Conservation (phyloP, 2,113 vertebrate genomes). For the Austrofundulus limnaeus region DNA sequence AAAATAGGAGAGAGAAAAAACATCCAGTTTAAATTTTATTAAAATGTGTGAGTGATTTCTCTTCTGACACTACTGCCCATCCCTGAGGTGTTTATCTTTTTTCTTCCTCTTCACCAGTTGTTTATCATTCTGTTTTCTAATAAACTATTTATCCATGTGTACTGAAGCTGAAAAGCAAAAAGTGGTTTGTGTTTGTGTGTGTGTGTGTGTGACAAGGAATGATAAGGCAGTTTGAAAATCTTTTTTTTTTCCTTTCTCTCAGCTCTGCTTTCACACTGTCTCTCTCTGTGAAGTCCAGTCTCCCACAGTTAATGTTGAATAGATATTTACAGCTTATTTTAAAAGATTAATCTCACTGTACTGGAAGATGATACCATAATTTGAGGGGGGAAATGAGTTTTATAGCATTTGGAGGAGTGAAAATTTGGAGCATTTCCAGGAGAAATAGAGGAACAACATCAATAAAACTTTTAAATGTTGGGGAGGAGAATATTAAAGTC, state of each 20-base stretch:
- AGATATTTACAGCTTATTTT: conserved; percentile 30
- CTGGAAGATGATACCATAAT: too few species aligned
- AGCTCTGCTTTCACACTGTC: neutral
- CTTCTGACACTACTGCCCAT: neutral
- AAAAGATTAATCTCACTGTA: conserved; percentile 3
- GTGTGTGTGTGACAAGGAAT: conserved; percentile 19
- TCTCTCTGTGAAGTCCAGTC: conserved; percentile 25
- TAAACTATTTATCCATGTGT: conserved; percentile 13
- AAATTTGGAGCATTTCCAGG: too few species aligned
- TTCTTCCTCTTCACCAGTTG: neutral
- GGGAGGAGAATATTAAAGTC: too few species aligned
- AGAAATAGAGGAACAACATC: too few species aligned
- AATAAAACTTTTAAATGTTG: too few species aligned
- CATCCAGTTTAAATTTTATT: neutral
- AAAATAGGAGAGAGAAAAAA: neutral
- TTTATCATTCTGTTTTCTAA: conserved; percentile 9
- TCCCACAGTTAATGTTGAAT: conserved; percentile 14
- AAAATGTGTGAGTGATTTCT: neutral
- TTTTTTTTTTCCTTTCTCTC: neutral
- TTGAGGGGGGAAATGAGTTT: too few species aligned
- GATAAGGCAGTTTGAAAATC: conserved; percentile 51
- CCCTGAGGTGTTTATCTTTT: neutral
- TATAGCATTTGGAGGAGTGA: too few species aligned
- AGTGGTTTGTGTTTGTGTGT: too few species aligned
- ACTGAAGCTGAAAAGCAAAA: conserved; percentile 20